phyloP scores from a whole-genome alignment of 2,888 invertebrate species.

The Pterostichus niger region DNA sequence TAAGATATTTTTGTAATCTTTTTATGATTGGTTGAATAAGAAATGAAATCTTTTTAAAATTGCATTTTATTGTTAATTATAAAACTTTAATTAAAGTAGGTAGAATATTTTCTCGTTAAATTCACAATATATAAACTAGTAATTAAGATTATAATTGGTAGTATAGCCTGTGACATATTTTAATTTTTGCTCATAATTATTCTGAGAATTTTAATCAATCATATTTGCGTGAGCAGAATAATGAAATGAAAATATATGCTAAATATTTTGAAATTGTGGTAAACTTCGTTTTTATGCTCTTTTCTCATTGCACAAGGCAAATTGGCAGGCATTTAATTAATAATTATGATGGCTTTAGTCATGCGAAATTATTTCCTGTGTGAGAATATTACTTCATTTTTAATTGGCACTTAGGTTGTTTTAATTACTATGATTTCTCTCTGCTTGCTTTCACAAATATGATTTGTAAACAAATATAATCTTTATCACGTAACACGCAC shows the following conservation, averaged over 20 bases:
- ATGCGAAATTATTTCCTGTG: constrained; percentile 41
- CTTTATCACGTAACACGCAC: neutral
- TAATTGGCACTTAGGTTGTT: constrained; percentile 1
- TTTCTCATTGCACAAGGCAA: constrained; percentile 42
- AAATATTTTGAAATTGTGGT: constrained; percentile 24
- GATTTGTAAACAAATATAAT: neutral
- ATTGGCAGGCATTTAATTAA: constrained; percentile 29
- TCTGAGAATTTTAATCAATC: constrained; percentile 39
- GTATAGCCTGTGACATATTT: constrained; percentile 3
- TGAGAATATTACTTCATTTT: constrained; percentile 51
- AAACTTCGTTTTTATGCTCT: constrained; percentile 23
- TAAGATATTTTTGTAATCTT: no score
- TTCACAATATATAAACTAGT: neutral
- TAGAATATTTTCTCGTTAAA: neutral
- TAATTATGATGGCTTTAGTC: constrained; percentile 12
- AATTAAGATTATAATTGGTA: constrained; percentile 24
- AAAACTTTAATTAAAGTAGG: neutral
- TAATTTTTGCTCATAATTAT: constrained; percentile 2
- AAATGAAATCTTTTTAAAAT: no score
- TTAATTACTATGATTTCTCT: neutral
- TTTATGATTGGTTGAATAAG: no score
- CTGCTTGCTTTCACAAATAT: neutral
- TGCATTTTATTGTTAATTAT: neutral
- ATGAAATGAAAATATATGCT: constrained; percentile 39
- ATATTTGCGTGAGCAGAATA: constrained; percentile 36